Percentiles rank a stretch among this genome's conserved stretches.
phyloP scores from a whole-genome alignment of 2,113 vertebrate species.

The Forbesichthys papilliferus region DNA sequence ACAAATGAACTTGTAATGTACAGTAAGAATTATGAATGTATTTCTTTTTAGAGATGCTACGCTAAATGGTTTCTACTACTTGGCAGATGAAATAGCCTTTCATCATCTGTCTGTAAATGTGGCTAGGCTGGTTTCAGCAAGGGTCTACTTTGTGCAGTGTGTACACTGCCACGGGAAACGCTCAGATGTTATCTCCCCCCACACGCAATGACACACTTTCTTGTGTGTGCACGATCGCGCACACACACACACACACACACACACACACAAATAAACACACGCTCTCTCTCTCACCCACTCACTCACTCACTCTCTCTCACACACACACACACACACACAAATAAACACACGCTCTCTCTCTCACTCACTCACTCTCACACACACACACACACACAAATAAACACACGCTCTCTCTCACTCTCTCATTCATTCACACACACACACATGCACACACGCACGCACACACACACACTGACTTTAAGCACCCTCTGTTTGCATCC shows the following conservation, averaged over 20 bases:
- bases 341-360: neutral
- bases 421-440: neutral
- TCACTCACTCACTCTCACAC: neutral
- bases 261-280: too few species aligned
- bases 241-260: too few species aligned
- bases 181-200: slow-evolving; percentile 44
- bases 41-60: too few species aligned
- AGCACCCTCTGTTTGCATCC: slow-evolving; percentile 35
- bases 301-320: too few species aligned
- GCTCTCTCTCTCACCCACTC: too few species aligned
- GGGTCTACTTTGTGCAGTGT: neutral
- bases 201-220: neutral
- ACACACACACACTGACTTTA: slow-evolving; percentile 17
- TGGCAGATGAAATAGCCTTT: too few species aligned
- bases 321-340: neutral
- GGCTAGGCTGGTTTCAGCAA: slow-evolving; percentile 1
- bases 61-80: too few species aligned
- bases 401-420: neutral
- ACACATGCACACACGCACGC: neutral
- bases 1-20: too few species aligned
- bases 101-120: neutral
- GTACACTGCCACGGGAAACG: slow-evolving; percentile 44
- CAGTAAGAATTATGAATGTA: too few species aligned
- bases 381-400: slow-evolving; percentile 9
- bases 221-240: neutral